A percentile compares a stretch with the other conserved stretches of the same genome.
Evolutionary conservation across 2,113 vertebrate genomes (phyloP).

Genomic region (Pangasianodon gigas): DNA sequence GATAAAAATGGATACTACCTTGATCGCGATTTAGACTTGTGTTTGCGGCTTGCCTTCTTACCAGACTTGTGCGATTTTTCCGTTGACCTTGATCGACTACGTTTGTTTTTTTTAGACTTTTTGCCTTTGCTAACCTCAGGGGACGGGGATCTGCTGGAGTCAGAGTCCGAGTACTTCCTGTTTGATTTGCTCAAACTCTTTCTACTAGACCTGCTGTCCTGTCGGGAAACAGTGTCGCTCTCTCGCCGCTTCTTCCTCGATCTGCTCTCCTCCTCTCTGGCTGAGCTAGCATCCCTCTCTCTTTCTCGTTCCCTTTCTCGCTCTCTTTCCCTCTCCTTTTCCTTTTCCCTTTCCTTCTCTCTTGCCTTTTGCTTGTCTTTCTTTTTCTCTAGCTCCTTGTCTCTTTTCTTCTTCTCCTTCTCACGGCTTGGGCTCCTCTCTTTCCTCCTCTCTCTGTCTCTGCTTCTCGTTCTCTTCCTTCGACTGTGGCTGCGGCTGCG

Average conservation of each 20-base stretch:
- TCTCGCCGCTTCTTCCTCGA: conserved; percentile 90
- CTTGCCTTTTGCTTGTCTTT: conserved; percentile 85
- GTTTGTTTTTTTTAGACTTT: conserved; percentile 97
- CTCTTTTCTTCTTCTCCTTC: conserved; percentile 90
- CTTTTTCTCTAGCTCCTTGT: conserved; percentile 77
- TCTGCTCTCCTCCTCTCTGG: conserved; percentile 81
- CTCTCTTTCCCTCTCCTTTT: conserved; percentile 83
- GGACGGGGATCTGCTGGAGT: conserved; percentile 92
- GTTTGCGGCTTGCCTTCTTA: conserved; percentile 99
- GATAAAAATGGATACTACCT: conserved; percentile 97
- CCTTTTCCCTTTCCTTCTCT: conserved; percentile 87
- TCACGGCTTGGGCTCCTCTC: conserved; percentile 82
- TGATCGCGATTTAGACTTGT: conserved; percentile 99
- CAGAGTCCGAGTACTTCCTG: conserved; percentile 88
- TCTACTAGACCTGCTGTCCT: conserved; percentile 83
- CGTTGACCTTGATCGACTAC: conserved; percentile 95
- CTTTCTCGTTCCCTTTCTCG: conserved; percentile 81
- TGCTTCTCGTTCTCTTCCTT: conserved; percentile 85
- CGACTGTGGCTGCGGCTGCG: conserved; percentile 79
- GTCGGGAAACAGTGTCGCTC: conserved; percentile 82
- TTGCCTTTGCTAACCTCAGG: conserved; percentile 96
- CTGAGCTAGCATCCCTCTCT: conserved; percentile 70
- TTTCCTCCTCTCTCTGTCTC: conserved; percentile 83
- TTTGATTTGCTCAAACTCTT: conserved; percentile 86
- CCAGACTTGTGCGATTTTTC: conserved; percentile 99